phyloP scores from a whole-genome alignment of 2,113 vertebrate genomes.

The Arizona elegans region DNA sequence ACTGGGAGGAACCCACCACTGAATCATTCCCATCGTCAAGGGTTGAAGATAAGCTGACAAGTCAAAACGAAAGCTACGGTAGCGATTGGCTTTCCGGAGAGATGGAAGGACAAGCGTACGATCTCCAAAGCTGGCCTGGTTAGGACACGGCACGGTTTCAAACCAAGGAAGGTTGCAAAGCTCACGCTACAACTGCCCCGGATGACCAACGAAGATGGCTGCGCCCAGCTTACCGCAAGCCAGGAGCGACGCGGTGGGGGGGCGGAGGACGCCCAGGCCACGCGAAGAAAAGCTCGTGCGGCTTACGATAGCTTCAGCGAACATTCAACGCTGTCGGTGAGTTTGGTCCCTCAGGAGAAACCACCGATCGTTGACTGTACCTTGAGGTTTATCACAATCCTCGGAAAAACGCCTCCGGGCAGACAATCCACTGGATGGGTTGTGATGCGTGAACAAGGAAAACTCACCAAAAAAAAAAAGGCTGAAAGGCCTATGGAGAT shows the following conservation, averaged over 20 bases:
- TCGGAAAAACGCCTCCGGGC: constrained; percentile 25
- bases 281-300: fast-evolving
- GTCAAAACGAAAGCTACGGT: background rate
- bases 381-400: constrained; percentile 82
- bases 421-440: background rate
- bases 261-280: background rate
- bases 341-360: constrained; percentile 86
- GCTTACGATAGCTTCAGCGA: constrained; percentile 78
- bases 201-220: background rate
- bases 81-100: background rate
- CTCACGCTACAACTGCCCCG: fast-evolving
- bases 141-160: fast-evolving
- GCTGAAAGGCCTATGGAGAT: too few species aligned
- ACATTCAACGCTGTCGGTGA: constrained; percentile 99
- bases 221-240: background rate
- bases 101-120: background rate
- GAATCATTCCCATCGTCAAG: background rate
- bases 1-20: too few species aligned
- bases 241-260: too few species aligned
- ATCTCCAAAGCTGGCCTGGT: background rate
- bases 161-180: background rate
- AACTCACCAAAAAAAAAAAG: background rate
- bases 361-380: constrained; percentile 99
- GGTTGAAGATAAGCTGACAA: background rate
- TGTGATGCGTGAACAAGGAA: constrained; percentile 44